Evolutionary conservation across 2,113 vertebrate genomes (phyloP).

Genomic region (Crocuta crocuta): DNA sequence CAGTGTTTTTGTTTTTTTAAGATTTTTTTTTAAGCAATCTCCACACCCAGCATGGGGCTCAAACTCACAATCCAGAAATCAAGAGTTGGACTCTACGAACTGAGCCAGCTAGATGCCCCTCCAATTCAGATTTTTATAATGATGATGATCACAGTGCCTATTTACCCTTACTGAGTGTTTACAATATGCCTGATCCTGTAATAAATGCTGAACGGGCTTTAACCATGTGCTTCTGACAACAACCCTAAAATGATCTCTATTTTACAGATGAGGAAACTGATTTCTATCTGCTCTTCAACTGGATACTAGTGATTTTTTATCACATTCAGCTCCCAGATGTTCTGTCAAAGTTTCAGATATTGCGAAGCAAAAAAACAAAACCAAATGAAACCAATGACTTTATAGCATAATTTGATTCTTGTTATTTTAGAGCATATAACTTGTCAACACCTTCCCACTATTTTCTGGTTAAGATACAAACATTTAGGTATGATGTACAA

Average conservation of each 20-base stretch:
- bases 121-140: neutral
- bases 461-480: slow-evolving; percentile 4
- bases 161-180: neutral
- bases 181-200: neutral
- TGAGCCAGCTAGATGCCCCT: neutral
- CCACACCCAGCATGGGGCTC: neutral
- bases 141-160: neutral
- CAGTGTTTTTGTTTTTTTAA: neutral
- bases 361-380: neutral
- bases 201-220: neutral
- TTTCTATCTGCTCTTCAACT: neutral
- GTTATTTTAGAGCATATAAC: neutral
- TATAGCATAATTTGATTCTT: neutral
- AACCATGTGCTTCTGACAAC: neutral
- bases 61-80: neutral
- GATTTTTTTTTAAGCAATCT: neutral
- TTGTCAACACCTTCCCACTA: neutral
- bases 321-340: neutral
- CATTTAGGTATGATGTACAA: neutral
- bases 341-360: neutral
- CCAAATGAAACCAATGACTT: neutral
- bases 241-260: neutral
- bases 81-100: neutral
- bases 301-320: neutral
- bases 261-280: slow-evolving; percentile 19